Evolutionary conservation across 2,113 vertebrate species (phyloP), one percentile per base, ranked within the genome.

Genomic region (Empidonax alnorum): DNA sequence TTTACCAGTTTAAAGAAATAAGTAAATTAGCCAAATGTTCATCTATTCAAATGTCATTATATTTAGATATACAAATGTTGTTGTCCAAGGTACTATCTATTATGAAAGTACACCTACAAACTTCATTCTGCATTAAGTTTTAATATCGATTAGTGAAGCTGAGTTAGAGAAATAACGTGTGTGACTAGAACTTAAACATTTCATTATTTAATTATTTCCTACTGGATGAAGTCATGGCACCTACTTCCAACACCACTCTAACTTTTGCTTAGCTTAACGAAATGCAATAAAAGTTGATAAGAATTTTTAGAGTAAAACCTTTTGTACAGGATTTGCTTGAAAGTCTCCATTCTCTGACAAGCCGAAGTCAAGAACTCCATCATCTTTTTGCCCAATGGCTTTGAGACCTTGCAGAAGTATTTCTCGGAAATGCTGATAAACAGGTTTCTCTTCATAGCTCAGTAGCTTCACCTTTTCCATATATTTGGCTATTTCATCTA

Each of bases 401-500:
- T 98, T 98, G 7, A 99, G 98, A 33, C 99, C 99, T 66, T 98
- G 97, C 89, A 98, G 96, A 90, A 99, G 98, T 89, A 99, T 98
- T 83, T 98, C 97, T 74, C 98, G 98, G 44, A 99, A 96, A 74
- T 97, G 97, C 39, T 98, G 97, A 87, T 99, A 99, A 7, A 95
- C 89, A 19, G 99, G 99, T 73, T 98, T 99, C 65, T 99, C 99
- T 13, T 97, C 93, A 90, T 99, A 99, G 56, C 79, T 96, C 91
- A 99, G 94, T 19, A 97, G 89, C 37, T 98, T 98, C 68, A 99
- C 98, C 71, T 98, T 98, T 96, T 99, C 98, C 98, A 99, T 97
- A 92, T 99, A 99, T 78, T 96, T 98, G 82, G 97, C 95, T 89
- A 99, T 97, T 98, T 99, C 99, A 93, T 95, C 99, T 99, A 96